Base-by-base conservation (phyloP, 2,797 vertebrate genomes). In the Hyperoplus lanceolatus region DNA sequence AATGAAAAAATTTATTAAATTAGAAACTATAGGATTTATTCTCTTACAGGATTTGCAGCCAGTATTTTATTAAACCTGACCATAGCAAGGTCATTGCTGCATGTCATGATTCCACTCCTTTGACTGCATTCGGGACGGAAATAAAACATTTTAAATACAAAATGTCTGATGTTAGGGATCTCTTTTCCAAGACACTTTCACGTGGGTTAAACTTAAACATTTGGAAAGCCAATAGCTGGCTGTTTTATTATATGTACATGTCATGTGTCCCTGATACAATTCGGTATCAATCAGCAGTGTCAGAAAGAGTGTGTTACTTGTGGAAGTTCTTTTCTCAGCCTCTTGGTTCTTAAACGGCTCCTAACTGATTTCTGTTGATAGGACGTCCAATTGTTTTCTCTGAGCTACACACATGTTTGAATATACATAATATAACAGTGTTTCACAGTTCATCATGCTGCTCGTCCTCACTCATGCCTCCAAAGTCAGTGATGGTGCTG, bases 401-500 rank as follows among this genome's bases (percentile, higher is more conserved):
- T 8, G 8, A 42, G 5, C 0, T 5, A 14, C 48, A 16, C 7
- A 29, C 29, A 29, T 29, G 29, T 29, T 29, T 29, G 29, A 29
- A 3, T 3, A 29, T 29, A 29, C 29, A 29, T 29, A 29, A 29
- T 29, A 29, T 29, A 29, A 29, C 29, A 29, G 5, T 3, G 2
- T 9, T 6, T 93, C 77, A 96, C 38, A 96, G 85, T 58, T 96
- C 95, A 39, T 96, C 94, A 1, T 94, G 95, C 0, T 55, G 79
- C 0, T 81, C 29, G 29, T 29, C 87, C 61, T 90, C 74, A 60
- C 68, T 76, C 90, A 95, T 89, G 21, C 64, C 84, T 50, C 95
- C 95, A 3, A 89, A 96, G 84, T 96, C 95, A 0, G 95, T 95
- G 70, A 96, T 88, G 58, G 93, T 94, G 83, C 95, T 96, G 83